Evolutionary conservation across 2,113 vertebrate species (phyloP).

Genomic region (Salvelinus alpinus): DNA sequence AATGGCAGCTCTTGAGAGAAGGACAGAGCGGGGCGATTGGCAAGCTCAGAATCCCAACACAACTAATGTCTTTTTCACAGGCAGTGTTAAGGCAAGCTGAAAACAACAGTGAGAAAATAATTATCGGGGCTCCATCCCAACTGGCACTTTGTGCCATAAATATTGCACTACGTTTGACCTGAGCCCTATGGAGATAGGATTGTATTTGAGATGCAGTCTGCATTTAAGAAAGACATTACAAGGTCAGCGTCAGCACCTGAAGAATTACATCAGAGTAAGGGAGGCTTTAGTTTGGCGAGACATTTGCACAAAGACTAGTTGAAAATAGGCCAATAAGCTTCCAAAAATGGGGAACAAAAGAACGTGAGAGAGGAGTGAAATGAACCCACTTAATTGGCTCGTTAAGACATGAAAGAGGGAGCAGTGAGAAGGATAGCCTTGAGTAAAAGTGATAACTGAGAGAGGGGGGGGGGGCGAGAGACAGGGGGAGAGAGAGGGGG

Average conservation of each 20-base stretch:
- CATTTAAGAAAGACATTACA: background rate
- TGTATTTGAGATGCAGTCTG: too few species aligned
- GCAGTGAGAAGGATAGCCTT: conserved; percentile 37
- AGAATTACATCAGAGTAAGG: background rate
- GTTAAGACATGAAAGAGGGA: conserved; percentile 57
- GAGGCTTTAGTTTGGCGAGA: background rate
- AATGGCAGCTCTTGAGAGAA: conserved; percentile 7
- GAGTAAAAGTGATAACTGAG: conserved; percentile 43
- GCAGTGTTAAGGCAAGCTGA: background rate
- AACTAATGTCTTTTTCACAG: background rate
- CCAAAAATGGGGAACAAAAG: conserved; percentile 12
- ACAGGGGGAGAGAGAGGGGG: background rate
- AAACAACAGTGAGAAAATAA: background rate
- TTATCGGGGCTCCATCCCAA: too few species aligned
- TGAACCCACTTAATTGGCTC: conserved; percentile 61
- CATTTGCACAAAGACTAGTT: background rate
- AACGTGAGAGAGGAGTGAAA: conserved; percentile 22
- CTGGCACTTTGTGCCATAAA: too few species aligned
- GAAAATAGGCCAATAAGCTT: conserved; percentile 36
- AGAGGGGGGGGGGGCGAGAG: too few species aligned
- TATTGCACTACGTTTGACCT: background rate
- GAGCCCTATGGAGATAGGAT: too few species aligned
- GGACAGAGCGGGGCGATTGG: background rate
- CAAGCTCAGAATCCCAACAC: conserved; percentile 40
- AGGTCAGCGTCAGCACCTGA: background rate